Conservation (phyloP, 2,797 vertebrate genomes). For the Cirrhinus mrigala region DNA sequence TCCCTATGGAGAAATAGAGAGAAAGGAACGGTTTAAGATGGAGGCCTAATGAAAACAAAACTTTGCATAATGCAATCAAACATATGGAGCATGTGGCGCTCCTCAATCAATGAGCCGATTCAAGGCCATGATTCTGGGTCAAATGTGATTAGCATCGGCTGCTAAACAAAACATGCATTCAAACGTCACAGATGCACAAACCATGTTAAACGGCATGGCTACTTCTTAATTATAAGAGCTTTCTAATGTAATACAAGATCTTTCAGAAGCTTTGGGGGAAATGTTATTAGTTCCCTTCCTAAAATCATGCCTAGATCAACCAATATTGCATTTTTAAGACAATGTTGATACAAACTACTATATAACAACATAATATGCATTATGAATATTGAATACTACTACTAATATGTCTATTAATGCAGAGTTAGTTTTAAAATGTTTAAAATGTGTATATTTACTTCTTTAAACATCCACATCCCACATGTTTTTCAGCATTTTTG, state of each 20-base stretch:
- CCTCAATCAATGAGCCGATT: conserved; percentile 73
- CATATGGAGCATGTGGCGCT: conserved; percentile 69
- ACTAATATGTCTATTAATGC: background rate
- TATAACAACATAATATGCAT: background rate
- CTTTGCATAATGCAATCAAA: conserved; percentile 72
- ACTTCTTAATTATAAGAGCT: background rate
- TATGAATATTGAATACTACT: no score
- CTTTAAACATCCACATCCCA: background rate
- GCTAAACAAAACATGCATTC: conserved; percentile 67
- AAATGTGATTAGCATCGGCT: conserved; percentile 72
- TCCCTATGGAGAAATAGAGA: conserved; percentile 60
- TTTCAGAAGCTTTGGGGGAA: background rate
- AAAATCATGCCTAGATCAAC: background rate
- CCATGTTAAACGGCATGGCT: background rate
- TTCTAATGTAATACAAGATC: conserved; percentile 5
- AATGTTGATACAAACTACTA: background rate
- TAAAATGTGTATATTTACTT: background rate
- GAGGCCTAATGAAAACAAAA: conserved; percentile 55
- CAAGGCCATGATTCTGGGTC: conserved; percentile 69
- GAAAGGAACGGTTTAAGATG: conserved; percentile 37
- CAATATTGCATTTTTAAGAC: background rate
- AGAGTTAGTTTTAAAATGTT: background rate
- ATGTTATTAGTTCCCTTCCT: background rate
- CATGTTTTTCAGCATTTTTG: no score
- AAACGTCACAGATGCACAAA: conserved; percentile 38